phyloP scores from a whole-genome alignment of 2,888 invertebrate genomes.

The Nebria salina region DNA sequence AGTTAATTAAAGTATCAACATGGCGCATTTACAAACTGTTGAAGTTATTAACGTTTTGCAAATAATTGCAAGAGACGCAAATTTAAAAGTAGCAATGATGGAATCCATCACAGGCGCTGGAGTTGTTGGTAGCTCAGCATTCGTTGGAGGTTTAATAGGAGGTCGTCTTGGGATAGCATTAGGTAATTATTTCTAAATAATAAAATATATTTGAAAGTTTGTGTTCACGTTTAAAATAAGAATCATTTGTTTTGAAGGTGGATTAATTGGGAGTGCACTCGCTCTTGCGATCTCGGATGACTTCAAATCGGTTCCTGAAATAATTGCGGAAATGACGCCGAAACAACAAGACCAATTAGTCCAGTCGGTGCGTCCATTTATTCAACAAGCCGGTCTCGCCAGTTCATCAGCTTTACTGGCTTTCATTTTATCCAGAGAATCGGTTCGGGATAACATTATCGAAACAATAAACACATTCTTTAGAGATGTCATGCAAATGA shows the following conservation, averaged over 20 bases:
- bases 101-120: constrained; percentile 58
- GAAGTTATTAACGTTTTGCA: constrained; percentile 55
- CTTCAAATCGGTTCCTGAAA: neutral
- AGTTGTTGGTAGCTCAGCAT: constrained; percentile 56
- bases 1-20: too few relatives aligned
- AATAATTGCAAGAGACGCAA: constrained; percentile 55
- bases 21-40: neutral
- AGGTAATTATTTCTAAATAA: constrained; percentile 52
- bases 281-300: neutral
- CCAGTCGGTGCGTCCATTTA: too few relatives aligned
- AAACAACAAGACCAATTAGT: too few relatives aligned
- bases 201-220: neutral
- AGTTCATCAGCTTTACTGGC: too few relatives aligned
- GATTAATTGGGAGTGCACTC: neutral
- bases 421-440: too few relatives aligned
- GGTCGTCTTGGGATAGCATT: constrained; percentile 59
- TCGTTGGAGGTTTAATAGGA: constrained; percentile 57
- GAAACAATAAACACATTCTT: too few relatives aligned
- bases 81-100: constrained; percentile 56
- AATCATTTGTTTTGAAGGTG: neutral
- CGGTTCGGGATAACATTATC: too few relatives aligned
- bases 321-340: neutral
- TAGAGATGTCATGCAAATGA: too few relatives aligned
- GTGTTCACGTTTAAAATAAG: neutral
- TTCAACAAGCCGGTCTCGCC: too few relatives aligned